These are phyloP conservation scores for Anoncus sp. DNA, from an alignment of 2,888 invertebrate genomes.

Conservation along the genomic window DNA sequence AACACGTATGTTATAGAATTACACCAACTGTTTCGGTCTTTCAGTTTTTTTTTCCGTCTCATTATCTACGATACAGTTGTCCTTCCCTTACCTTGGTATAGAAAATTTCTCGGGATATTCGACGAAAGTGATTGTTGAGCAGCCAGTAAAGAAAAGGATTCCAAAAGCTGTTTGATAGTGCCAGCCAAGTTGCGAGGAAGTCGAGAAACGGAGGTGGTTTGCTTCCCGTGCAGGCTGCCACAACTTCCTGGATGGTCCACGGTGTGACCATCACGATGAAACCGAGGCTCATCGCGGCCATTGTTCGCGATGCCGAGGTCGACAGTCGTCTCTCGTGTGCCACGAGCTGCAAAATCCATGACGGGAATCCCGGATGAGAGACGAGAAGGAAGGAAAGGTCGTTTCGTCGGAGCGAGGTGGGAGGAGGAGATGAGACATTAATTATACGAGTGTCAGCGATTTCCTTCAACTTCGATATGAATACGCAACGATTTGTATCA, in stretches of 20 bases:
- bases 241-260: conserved; percentile 96
- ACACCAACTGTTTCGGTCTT: neutral
- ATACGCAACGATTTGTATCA: conserved; percentile 61
- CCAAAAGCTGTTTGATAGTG: conserved; percentile 95
- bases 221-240: conserved; percentile 94
- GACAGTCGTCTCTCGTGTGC: conserved; percentile 89
- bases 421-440: conserved; percentile 51
- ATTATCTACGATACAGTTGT: neutral
- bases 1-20: neutral
- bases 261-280: conserved; percentile 97
- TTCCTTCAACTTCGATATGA: conserved; percentile 56
- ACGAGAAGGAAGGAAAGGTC: conserved; percentile 31
- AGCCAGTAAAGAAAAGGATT: conserved; percentile 96
- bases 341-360: conserved; percentile 83
- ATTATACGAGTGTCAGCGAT: conserved; percentile 62
- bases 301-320: conserved; percentile 92
- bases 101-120: conserved; percentile 90
- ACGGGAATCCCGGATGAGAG: conserved; percentile 46
- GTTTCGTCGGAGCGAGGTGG: conserved; percentile 2
- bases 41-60: conserved; percentile 3
- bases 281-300: conserved; percentile 96
- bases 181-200: conserved; percentile 94
- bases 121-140: conserved; percentile 93
- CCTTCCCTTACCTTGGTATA: conserved; percentile 88
- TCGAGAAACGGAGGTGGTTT: conserved; percentile 93